phyloP scores from a whole-genome alignment of 2,113 vertebrate species.

The Dasyornis broadbenti region DNA sequence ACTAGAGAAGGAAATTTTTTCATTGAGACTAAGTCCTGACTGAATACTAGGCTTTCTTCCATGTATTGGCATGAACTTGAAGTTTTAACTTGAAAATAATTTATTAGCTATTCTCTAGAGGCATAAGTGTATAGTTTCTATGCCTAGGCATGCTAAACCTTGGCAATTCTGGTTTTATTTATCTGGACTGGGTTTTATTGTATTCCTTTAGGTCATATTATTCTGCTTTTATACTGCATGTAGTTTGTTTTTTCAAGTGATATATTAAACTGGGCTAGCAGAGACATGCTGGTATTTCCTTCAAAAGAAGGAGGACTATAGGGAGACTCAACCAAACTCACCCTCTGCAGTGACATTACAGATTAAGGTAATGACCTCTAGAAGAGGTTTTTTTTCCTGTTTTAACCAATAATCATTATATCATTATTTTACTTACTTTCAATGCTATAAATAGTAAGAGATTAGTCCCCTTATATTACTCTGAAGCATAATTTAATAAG shows the following conservation, averaged over 20 bases:
- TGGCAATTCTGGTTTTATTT: slow-evolving; percentile 61
- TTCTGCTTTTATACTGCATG: slow-evolving; percentile 6
- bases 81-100: slow-evolving; percentile 34
- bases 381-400: slow-evolving; percentile 14
- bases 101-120: slow-evolving; percentile 48
- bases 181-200: slow-evolving; percentile 29
- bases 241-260: slow-evolving; percentile 56
- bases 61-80: background rate
- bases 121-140: background rate
- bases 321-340: slow-evolving; percentile 37
- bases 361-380: slow-evolving; percentile 9
- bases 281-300: slow-evolving; percentile 53
- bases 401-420: slow-evolving; percentile 58
- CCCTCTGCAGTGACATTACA: slow-evolving; percentile 6
- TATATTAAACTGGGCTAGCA: slow-evolving; percentile 44
- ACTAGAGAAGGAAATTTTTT: background rate
- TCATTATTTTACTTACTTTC: slow-evolving; percentile 6
- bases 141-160: slow-evolving; percentile 52
- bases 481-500: slow-evolving; percentile 36
- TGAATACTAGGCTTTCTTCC: background rate
- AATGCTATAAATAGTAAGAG: slow-evolving; percentile 35
- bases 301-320: slow-evolving; percentile 2
- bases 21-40: background rate
- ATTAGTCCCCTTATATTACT: slow-evolving; percentile 44
- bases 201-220: slow-evolving; percentile 56